A percentile compares a stretch with the other conserved stretches of the same genome.
These are phyloP conservation scores for Drosophila anomalata DNA, from an alignment of 2,888 invertebrate species.

Conservation along the genomic window DNA sequence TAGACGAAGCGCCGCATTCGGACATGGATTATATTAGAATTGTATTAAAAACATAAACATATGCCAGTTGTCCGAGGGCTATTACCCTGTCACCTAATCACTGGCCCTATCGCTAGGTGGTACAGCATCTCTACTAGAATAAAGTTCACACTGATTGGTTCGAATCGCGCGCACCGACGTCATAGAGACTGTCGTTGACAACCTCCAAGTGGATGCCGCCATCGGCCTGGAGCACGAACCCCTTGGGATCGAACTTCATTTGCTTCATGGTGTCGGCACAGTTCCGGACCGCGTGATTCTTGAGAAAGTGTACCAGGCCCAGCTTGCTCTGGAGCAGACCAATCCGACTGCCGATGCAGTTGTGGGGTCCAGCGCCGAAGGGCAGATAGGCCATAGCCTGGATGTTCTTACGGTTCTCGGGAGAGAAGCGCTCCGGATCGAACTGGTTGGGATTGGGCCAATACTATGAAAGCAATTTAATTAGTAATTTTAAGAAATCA, in stretches of 20 bases:
- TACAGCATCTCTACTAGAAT: not conserved
- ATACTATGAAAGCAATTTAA: constrained; percentile 55
- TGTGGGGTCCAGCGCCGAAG: constrained; percentile 81
- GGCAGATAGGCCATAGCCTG: constrained; percentile 77
- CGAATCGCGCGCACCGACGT: constrained; percentile 18
- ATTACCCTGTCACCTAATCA: constrained; percentile 8
- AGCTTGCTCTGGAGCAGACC: constrained; percentile 80
- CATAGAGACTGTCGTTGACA: constrained; percentile 75
- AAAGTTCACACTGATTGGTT: not conserved
- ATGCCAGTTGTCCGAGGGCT: constrained; percentile 3
- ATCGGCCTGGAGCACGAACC: constrained; percentile 72
- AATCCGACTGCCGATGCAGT: constrained; percentile 82
- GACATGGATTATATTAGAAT: constrained; percentile 12
- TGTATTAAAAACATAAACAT: not conserved
- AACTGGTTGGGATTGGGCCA: constrained; percentile 81
- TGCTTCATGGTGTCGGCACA: constrained; percentile 65
- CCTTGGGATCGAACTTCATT: constrained; percentile 76
- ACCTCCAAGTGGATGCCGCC: constrained; percentile 74
- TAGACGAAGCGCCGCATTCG: constrained; percentile 5
- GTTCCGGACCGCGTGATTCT: constrained; percentile 76
- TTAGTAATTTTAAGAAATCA: not conserved
- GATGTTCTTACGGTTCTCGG: constrained; percentile 72
- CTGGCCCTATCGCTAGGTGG: not conserved
- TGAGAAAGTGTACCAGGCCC: constrained; percentile 80
- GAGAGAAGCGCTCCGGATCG: constrained; percentile 82